Base-by-base conservation (phyloP, 2,888 invertebrate genomes). In the Sarcophaga rosellei region DNA sequence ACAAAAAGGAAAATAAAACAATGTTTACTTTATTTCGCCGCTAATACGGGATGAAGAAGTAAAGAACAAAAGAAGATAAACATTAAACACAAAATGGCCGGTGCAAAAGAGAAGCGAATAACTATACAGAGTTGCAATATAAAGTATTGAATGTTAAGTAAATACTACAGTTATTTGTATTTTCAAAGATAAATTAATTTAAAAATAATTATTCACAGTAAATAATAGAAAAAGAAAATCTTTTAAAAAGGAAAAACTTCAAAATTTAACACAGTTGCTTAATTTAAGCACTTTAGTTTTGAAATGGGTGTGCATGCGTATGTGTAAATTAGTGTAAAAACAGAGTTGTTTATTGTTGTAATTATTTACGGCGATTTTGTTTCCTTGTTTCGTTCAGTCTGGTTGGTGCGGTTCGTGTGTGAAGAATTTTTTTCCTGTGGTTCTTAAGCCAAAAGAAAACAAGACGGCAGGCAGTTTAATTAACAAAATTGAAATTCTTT, bases 371-470 rank as follows among this genome's bases (percentile, higher is more conserved):
- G 69, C 59, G 66, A 72, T 72, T 66, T 75, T 65, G 25, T 45
- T 62, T 25, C n/a, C 23, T 47, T 11, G 11, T 61, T 76, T 82
- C 82, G 83, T 86, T 83, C 83, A 86, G 83, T 86, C 83, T 86
- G 85, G 83, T 86, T 86, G 83, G 80, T 86, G 83, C 83, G 79
- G 83, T 86, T 81, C 84, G 84, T 80, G 83, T 72, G 80, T 76
- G 81, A 79, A 81, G 86, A 84, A 79, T 84, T 86, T 85, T 85
- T 35, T 84, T 75, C 15, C 73, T 61, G 59, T 63, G 23, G 66
- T 59, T 84, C 35, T 73, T 47, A 35, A 63, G 53, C 72, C 17
- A 12, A 45, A 23, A 35, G 35, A 45, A 25, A 53, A 57, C 17
- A 47, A 78, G 77, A 78, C 78, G 70, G 80, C 73, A 11, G 73